Percentiles rank a stretch among this genome's conserved stretches.
These are phyloP conservation scores for Pectinophora gossypiella DNA, from an alignment of 1,140 invertebrate genomes.

Conservation along the genomic window DNA sequence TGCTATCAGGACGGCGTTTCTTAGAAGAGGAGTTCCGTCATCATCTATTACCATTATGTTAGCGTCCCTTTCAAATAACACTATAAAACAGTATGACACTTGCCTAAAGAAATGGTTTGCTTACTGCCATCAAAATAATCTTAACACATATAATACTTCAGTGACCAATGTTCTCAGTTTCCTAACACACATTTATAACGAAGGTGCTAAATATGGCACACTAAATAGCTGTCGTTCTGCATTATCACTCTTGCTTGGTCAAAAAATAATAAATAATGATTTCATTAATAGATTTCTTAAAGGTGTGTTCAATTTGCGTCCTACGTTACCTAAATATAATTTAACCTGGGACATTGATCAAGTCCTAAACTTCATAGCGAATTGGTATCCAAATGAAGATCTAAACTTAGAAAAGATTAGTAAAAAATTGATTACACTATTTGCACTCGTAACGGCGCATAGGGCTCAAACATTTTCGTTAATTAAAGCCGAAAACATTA, in stretches of 20 bases:
- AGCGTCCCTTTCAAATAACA: neutral
- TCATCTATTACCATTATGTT: neutral
- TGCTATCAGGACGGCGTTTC: conserved; percentile 11
- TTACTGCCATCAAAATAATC: neutral
- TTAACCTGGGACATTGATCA: neutral
- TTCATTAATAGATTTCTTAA: conserved; percentile 5
- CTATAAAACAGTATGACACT: conserved; percentile 2
- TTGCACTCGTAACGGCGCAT: conserved; percentile 2
- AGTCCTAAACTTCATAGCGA: neutral
- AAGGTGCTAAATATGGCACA: conserved; percentile 1
- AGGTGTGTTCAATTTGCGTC: neutral
- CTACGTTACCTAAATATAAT: conserved; percentile 4
- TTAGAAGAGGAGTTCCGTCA: neutral
- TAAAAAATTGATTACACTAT: neutral
- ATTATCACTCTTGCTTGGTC: neutral
- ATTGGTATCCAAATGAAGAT: neutral
- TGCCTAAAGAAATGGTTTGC: neutral
- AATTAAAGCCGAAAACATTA: neutral
- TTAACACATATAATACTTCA: conserved; percentile 2
- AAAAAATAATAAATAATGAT: neutral
- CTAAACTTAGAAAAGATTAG: neutral
- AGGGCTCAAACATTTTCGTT: neutral
- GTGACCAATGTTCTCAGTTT: neutral
- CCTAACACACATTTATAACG: neutral
- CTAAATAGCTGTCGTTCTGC: neutral